phyloP scores from a whole-genome alignment of 1,140 invertebrate species.

The Spodoptera litura region DNA sequence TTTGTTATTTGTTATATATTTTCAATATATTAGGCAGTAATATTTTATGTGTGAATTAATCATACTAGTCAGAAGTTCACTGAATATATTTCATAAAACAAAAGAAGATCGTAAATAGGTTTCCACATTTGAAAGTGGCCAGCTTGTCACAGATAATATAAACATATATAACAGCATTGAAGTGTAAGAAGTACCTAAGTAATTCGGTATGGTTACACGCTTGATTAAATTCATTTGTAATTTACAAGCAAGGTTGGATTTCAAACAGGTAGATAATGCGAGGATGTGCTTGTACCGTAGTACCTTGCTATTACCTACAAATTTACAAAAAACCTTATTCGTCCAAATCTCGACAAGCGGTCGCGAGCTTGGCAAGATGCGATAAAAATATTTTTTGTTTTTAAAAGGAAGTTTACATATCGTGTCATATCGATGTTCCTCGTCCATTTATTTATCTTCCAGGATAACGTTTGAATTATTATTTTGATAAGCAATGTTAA shows the following conservation, averaged over 20 bases:
- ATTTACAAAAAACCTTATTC: slow-evolving; percentile 2
- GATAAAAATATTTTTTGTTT: not conserved
- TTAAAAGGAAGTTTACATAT: not conserved
- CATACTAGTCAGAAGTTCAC: too few species aligned
- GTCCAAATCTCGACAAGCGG: not conserved
- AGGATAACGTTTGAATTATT: too few species aligned
- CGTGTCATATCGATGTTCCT: too few species aligned
- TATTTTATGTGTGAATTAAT: too few species aligned
- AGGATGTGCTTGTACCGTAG: not conserved
- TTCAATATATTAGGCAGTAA: too few species aligned
- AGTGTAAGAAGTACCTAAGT: not conserved
- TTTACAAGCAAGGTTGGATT: slow-evolving; percentile 3
- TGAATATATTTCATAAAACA: too few species aligned
- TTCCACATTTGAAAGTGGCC: too few species aligned
- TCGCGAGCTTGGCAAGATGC: not conserved
- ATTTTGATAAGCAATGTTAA: too few species aligned
- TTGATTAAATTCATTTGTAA: slow-evolving; percentile 8
- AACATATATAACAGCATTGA: not conserved
- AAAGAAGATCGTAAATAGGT: too few species aligned
- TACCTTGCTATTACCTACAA: not conserved
- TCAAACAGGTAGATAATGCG: not conserved
- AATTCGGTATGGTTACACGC: not conserved
- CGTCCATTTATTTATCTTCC: too few species aligned
- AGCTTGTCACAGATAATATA: too few species aligned
- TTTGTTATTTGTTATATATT: too few species aligned